Conservation (phyloP, 2,888 invertebrate species). For the Punctoribates punctum region DNA sequence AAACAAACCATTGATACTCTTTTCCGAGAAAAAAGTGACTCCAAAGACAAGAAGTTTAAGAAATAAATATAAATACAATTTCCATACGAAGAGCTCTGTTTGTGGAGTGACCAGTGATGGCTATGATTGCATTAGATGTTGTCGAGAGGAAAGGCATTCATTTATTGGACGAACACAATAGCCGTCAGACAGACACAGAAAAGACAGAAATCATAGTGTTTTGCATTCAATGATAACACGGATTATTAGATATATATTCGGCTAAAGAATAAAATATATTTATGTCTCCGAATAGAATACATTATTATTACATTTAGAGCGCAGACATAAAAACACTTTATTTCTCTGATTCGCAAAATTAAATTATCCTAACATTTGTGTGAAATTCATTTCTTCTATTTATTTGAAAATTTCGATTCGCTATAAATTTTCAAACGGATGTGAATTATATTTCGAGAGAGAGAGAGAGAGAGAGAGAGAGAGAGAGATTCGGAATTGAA, state of each 20-base stretch:
- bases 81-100: not conserved
- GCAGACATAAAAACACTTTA: too few relatives aligned
- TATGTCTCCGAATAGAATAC: not conserved
- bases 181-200: not conserved
- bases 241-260: not conserved
- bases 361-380: too few relatives aligned
- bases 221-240: constrained; percentile 3
- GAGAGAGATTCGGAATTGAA: not conserved
- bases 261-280: not conserved
- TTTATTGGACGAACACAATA: constrained; percentile 2
- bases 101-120: not conserved
- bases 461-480: constrained; percentile 13
- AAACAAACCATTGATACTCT: too few relatives aligned
- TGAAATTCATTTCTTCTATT: too few relatives aligned
- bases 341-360: too few relatives aligned
- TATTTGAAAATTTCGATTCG: too few relatives aligned
- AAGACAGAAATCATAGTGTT: not conserved
- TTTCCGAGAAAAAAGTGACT: too few relatives aligned
- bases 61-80: not conserved
- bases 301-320: not conserved
- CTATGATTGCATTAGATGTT: not conserved
- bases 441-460: not conserved
- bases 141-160: not conserved
- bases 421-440: not conserved
- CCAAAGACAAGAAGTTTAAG: not conserved